Evolutionary conservation across 1,140 invertebrate genomes (phyloP), one percentile per base, ranked within the genome.

Genomic region (Trissolcus basalis): DNA sequence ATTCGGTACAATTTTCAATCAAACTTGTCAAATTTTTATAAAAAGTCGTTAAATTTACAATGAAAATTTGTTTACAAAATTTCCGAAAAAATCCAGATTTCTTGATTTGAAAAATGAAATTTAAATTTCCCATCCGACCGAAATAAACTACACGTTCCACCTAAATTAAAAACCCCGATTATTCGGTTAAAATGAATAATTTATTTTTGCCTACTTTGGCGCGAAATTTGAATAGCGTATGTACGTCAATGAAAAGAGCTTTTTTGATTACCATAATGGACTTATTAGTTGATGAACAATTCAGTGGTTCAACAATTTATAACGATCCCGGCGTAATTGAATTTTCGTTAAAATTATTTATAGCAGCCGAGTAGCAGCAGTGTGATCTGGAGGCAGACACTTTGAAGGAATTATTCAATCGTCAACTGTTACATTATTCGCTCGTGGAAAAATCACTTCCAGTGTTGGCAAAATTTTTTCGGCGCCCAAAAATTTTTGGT

Each of bases 301-400:
- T 51, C n/a, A 49, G 11, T 11, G 48, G 32, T 11, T 33, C n/a
- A 49, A 49, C 19, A 32, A 49, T 3, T 3, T 33, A 14, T 33
- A 49, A 11, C 27, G 32, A 49, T 12, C 14, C 14, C 32, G 50
- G 11, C 36, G 9, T 2, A 1, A 39, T 35, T 12, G n/a, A 19
- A 41, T 36, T 53, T 13, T 7, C 49, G 27, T 51, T 39, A 16
- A 39, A 53, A 11, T 51, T 53, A 53, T 39, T 53, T 53, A 39
- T 41, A 41, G 1, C 50, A 39, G 16, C 3, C 8, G 1, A 27
- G 15, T 0, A 33, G 13, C 27, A 15, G 6, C 50, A 19, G 11
- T 15, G 35, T 12, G 33, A 4, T n/a, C 7, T 14, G 14, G 35
- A 41, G 39, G n/a, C n/a, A 51, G 14, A 53, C n/a, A 15, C 13